Evolutionary conservation across 2,797 vertebrate species (phyloP).

Genomic region (Orientallactaga sibirica): DNA sequence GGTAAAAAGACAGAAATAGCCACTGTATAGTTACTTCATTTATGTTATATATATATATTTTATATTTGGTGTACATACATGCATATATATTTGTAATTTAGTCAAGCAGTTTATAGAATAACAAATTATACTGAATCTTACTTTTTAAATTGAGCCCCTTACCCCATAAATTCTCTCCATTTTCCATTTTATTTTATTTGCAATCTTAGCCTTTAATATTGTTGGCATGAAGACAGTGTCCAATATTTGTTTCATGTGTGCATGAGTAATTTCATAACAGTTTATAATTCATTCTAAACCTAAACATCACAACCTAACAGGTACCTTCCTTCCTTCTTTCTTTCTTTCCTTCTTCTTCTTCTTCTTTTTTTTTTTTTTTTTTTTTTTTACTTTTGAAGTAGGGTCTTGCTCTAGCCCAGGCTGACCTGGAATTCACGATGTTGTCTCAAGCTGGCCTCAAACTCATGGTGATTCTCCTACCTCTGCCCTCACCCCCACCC

Average conservation of each 20-base stretch:
- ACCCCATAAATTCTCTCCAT: not conserved
- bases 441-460: too few species aligned
- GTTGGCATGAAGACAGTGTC: not conserved
- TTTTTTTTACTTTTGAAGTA: too few species aligned
- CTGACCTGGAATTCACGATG: too few species aligned
- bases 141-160: not conserved
- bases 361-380: slow-evolving; percentile 1
- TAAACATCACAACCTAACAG: not conserved
- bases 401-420: too few species aligned
- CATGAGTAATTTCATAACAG: slow-evolving; percentile 17
- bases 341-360: not conserved
- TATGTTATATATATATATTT: not conserved
- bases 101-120: not conserved
- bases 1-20: not conserved
- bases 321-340: too few species aligned
- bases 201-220: not conserved
- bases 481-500: too few species aligned
- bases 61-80: not conserved
- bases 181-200: slow-evolving; percentile 47
- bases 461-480: too few species aligned
- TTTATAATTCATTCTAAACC: not conserved
- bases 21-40: too few species aligned
- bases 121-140: not conserved
- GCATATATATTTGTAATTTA: not conserved
- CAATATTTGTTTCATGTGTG: not conserved